Conservation (phyloP, 2,113 vertebrate species). For the Rhombomys opimus region DNA sequence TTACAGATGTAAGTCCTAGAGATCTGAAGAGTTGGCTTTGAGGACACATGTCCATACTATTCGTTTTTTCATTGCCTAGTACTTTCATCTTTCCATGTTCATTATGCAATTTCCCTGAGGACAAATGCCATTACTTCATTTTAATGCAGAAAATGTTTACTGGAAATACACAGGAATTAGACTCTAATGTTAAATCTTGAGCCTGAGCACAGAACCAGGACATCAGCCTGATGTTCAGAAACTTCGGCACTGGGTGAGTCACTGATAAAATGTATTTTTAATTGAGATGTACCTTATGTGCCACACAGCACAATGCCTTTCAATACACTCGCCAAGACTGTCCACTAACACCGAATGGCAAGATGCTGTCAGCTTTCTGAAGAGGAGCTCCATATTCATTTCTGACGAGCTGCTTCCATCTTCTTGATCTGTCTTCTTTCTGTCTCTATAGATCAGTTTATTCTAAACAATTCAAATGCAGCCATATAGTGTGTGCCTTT, state of each 20-base stretch:
- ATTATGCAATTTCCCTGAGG: background rate
- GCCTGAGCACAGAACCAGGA: background rate
- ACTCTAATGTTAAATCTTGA: background rate
- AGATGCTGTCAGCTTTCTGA: background rate
- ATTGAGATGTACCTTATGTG: background rate
- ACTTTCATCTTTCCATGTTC: background rate
- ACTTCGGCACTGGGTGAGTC: background rate
- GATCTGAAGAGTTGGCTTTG: background rate
- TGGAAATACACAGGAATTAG: background rate
- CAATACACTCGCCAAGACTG: background rate
- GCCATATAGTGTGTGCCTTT: background rate
- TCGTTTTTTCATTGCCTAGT: background rate
- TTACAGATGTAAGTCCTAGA: background rate
- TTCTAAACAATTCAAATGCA: constrained; percentile 16
- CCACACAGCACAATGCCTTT: background rate
- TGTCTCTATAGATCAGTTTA: background rate
- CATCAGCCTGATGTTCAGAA: background rate
- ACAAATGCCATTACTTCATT: background rate
- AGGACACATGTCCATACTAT: background rate
- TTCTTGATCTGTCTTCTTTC: background rate
- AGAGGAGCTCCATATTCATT: background rate
- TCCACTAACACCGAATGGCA: background rate
- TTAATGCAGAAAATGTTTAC: constrained; percentile 12
- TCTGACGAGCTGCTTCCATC: background rate
- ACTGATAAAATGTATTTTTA: constrained; percentile 24